phyloP scores from a whole-genome alignment of 2,113 vertebrate species.

The Phylloscopus trochiloides region DNA sequence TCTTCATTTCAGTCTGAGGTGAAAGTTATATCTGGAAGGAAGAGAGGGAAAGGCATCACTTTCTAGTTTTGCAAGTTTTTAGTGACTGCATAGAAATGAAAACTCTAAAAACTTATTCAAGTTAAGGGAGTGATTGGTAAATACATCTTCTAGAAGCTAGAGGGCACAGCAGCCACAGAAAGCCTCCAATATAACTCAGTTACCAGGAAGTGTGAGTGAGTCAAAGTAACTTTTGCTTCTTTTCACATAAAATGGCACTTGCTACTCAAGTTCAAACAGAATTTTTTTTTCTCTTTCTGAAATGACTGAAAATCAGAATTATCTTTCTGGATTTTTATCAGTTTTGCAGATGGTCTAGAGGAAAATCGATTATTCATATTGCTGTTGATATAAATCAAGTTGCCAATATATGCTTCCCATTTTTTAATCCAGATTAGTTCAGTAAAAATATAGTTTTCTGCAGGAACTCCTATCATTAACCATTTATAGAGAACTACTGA shows the following conservation, averaged over 20 bases:
- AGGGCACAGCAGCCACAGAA: slow-evolving; percentile 56
- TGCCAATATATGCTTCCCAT: not conserved
- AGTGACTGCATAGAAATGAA: not conserved
- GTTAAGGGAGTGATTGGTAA: not conserved
- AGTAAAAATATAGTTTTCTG: not conserved
- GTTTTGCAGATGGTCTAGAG: not conserved
- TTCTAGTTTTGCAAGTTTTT: not conserved
- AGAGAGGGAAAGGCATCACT: not conserved
- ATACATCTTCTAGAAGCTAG: slow-evolving; percentile 60
- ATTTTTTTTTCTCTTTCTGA: not conserved
- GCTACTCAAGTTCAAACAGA: not conserved
- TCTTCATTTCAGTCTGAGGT: not conserved
- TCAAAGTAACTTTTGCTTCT: not conserved
- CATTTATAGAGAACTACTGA: not conserved
- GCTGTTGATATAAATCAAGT: not conserved
- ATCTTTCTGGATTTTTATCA: not conserved
- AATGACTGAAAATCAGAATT: not conserved
- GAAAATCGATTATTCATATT: not conserved
- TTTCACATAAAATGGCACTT: not conserved
- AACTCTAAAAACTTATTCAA: not conserved
- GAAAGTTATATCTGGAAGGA: not conserved
- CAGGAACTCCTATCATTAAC: not conserved
- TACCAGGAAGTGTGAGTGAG: not conserved
- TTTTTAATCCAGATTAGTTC: not conserved
- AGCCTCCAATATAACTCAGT: not conserved